phyloP scores from a whole-genome alignment of 2,113 vertebrate species.

The Paramormyrops kingsleyae region DNA sequence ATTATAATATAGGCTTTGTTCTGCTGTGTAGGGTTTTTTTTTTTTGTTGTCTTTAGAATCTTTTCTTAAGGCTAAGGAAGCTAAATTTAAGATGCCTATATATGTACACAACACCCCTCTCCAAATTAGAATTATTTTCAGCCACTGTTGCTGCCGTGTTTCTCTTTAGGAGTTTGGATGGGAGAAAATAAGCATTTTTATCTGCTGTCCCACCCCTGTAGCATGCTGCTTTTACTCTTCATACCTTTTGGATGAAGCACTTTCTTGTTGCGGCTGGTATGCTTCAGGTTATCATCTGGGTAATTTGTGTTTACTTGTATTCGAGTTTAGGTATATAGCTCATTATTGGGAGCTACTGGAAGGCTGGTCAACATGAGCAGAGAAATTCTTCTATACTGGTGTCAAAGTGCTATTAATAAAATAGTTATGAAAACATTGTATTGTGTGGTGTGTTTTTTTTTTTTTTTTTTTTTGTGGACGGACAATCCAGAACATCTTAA shows the following conservation, averaged over 20 bases:
- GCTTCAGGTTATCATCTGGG: slow-evolving; percentile 30
- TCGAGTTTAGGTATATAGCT: slow-evolving; percentile 49
- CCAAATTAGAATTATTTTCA: slow-evolving; percentile 2
- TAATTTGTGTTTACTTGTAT: slow-evolving; percentile 53
- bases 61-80: slow-evolving; percentile 19
- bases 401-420: slow-evolving; percentile 69
- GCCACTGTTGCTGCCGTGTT: slow-evolving; percentile 21
- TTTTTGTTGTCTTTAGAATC: slow-evolving; percentile 14
- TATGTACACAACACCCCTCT: not conserved
- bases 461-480: accelerated
- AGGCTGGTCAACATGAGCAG: slow-evolving; percentile 34
- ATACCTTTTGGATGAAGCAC: slow-evolving; percentile 18
- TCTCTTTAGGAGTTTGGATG: slow-evolving; percentile 32
- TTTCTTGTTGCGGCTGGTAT: slow-evolving; percentile 30
- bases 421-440: slow-evolving; percentile 43
- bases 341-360: slow-evolving; percentile 42
- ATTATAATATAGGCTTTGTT: slow-evolving; percentile 2
- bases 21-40: not conserved
- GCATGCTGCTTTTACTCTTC: slow-evolving; percentile 43
- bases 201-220: slow-evolving; percentile 20
- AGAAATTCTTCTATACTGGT: slow-evolving; percentile 61
- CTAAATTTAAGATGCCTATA: slow-evolving; percentile 20
- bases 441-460: slow-evolving; percentile 6
- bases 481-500: not conserved
- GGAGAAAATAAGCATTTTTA: slow-evolving; percentile 17